Percentiles rank a stretch among this genome's conserved stretches.
Evolutionary conservation across 2,888 invertebrate genomes (phyloP).

Genomic region (Orchesellides sinensis): DNA sequence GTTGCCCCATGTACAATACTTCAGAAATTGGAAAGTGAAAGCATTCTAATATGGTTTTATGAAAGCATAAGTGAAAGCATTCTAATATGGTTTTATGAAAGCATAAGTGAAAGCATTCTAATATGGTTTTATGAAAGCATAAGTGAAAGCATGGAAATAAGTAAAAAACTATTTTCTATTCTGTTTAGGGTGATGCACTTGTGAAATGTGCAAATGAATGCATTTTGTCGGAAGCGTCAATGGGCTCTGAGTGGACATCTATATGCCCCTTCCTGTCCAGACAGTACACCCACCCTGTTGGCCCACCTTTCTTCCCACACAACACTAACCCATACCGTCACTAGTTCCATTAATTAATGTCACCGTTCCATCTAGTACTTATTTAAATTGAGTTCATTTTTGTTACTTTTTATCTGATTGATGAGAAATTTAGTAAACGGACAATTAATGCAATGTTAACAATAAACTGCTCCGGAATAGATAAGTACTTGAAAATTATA

Average conservation of each 20-base stretch:
- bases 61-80: too few species aligned
- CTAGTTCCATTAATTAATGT: conserved; percentile 29
- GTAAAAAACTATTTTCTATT: conserved; percentile 19
- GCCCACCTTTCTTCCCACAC: background rate
- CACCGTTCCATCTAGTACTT: background rate
- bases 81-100: too few species aligned
- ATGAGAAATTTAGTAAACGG: too few species aligned
- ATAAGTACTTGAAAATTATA: too few species aligned
- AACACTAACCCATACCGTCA: conserved; percentile 51
- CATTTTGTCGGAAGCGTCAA: conserved; percentile 70
- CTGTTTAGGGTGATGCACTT: conserved; percentile 73
- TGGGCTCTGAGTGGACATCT: conserved; percentile 72
- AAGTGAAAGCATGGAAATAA: too few species aligned
- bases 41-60: too few species aligned
- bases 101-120: too few species aligned
- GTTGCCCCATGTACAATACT: too few species aligned
- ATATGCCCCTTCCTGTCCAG: conserved; percentile 69
- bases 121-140: too few species aligned
- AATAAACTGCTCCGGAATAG: too few species aligned
- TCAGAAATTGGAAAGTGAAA: background rate
- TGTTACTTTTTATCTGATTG: too few species aligned
- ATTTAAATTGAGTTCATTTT: background rate
- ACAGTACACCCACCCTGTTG: conserved; percentile 17
- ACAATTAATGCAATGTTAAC: too few species aligned
- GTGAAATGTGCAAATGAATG: conserved; percentile 75